Percentiles rank a stretch among this genome's conserved stretches.
Evolutionary conservation across 2,113 vertebrate species (phyloP).

Genomic region (Notothenia coriiceps): DNA sequence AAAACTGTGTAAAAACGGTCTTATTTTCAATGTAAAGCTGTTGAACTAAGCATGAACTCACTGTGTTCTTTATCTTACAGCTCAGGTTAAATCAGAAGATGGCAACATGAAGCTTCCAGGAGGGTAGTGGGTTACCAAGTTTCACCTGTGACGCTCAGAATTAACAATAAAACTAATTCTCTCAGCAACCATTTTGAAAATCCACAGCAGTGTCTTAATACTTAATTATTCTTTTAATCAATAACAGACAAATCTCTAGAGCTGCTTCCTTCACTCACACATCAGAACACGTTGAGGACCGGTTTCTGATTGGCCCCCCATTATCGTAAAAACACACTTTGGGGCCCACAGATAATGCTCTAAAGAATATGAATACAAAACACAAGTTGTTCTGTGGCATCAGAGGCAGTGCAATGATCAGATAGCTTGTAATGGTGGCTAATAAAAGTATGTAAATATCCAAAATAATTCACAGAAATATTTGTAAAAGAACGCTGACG

Average conservation of each 20-base stretch:
- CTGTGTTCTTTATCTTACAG: constrained; percentile 23
- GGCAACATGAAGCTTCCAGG: constrained; percentile 14
- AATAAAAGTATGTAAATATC: not conserved
- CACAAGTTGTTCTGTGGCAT: constrained; percentile 25
- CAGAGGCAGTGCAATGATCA: constrained; percentile 36
- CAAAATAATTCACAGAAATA: not conserved
- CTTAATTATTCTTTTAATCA: not conserved
- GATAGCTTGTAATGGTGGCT: not conserved
- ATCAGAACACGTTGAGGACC: not conserved
- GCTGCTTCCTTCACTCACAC: not conserved
- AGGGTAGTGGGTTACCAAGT: not conserved
- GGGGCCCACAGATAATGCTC: not conserved
- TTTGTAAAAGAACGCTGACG: not conserved
- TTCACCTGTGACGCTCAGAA: constrained; percentile 2
- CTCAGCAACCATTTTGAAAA: not conserved
- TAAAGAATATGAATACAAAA: not conserved
- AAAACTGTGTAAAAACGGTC: constrained; percentile 2
- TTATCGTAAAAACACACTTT: not conserved
- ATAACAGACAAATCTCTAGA: not conserved
- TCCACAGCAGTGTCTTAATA: constrained; percentile 3
- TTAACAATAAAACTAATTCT: constrained; percentile 15
- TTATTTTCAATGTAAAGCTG: constrained; percentile 2
- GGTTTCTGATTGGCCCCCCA: not conserved
- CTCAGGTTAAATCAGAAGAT: constrained; percentile 26
- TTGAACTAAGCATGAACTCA: constrained; percentile 27